A percentile compares a stretch with the other conserved stretches of the same genome.
Conservation (phyloP, 2,888 invertebrate genomes). For the Temnothorax rugatulus region DNA sequence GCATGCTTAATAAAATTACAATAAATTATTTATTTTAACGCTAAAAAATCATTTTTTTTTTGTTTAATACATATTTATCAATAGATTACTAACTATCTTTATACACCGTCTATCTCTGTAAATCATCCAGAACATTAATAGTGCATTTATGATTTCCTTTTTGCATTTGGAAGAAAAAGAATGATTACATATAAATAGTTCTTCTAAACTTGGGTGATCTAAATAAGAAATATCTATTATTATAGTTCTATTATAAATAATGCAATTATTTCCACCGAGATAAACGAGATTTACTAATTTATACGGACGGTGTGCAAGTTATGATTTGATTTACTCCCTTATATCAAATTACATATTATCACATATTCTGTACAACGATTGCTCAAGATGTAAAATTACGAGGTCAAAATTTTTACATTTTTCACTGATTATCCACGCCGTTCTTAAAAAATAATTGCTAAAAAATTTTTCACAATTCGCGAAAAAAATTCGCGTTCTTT, state of each 20-base stretch:
- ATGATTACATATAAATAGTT: conserved; percentile 18
- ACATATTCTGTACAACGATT: conserved; percentile 45
- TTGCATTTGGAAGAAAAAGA: background rate
- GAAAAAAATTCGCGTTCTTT: conserved; percentile 13
- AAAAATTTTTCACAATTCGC: conserved; percentile 26
- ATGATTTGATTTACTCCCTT: conserved; percentile 52
- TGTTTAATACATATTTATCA: conserved; percentile 20
- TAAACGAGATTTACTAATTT: conserved; percentile 53
- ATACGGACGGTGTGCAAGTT: conserved; percentile 64
- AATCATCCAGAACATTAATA: background rate
- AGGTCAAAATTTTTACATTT: conserved; percentile 35
- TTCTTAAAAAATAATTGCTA: conserved; percentile 53
- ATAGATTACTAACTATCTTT: conserved; percentile 6
- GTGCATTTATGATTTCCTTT: background rate
- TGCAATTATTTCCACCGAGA: conserved; percentile 18
- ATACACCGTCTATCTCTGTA: conserved; percentile 13
- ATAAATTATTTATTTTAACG: conserved; percentile 23
- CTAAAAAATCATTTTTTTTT: conserved; percentile 9
- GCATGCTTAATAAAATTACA: background rate
- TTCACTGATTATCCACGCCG: conserved; percentile 51
- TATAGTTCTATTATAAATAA: conserved; percentile 15
- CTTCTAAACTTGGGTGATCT: background rate
- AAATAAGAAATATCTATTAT: conserved; percentile 3
- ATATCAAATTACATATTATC: conserved; percentile 41
- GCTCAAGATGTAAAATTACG: conserved; percentile 66